These are phyloP conservation scores for Halcyon badia DNA, from an alignment of 2,797 vertebrate genomes.

Conservation along the genomic window DNA sequence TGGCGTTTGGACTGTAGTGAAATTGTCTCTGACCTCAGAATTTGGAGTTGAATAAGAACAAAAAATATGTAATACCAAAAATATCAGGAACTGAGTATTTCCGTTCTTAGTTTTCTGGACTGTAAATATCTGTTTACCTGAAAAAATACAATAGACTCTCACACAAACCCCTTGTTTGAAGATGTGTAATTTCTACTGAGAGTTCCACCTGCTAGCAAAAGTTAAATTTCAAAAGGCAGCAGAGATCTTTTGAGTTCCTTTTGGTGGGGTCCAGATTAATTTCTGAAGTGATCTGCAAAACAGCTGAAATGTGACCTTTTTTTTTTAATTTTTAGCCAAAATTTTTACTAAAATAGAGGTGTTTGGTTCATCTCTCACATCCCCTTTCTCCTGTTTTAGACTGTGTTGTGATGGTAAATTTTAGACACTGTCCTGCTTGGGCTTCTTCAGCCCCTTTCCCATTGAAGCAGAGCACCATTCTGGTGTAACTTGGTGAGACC, in stretches of 20 bases:
- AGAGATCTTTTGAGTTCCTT: neutral
- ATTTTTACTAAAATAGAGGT: neutral
- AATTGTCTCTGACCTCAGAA: neutral
- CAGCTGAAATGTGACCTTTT: neutral
- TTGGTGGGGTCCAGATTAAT: neutral
- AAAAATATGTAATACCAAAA: neutral
- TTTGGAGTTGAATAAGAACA: neutral
- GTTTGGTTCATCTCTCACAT: neutral
- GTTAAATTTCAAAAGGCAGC: neutral
- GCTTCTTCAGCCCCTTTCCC: neutral
- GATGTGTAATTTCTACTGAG: neutral
- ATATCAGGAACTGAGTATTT: neutral
- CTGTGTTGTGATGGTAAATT: neutral
- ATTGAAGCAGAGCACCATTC: rapidly evolving
- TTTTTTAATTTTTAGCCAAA: neutral
- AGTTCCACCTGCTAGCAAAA: neutral
- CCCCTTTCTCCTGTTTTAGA: neutral
- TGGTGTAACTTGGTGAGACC: neutral
- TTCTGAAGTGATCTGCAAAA: neutral
- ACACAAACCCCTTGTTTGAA: neutral
- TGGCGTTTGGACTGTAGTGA: neutral
- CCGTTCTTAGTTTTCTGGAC: neutral
- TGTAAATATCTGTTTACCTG: neutral
- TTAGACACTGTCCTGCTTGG: neutral
- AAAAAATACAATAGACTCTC: neutral